Conservation (phyloP, 2,888 invertebrate species). For the Galerucella calmariensis region DNA sequence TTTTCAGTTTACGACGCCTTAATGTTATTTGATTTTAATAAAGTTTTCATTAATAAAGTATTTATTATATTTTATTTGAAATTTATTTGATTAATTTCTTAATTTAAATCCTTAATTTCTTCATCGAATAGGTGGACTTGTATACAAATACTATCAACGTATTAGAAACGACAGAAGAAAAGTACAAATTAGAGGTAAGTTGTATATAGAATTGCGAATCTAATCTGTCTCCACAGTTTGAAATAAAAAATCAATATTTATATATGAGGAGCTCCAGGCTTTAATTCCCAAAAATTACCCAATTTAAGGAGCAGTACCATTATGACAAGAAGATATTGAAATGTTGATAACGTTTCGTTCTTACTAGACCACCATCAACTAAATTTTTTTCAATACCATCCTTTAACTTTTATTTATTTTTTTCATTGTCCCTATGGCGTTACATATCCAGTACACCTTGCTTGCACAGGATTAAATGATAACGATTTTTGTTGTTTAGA, state of each 20-base stretch:
- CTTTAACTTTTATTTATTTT: no score
- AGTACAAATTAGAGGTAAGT: constrained; percentile 59
- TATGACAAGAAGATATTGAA: no score
- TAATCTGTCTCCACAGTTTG: no score
- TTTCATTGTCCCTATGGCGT: no score
- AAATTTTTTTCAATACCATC: no score
- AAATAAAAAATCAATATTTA: no score
- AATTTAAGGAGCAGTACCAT: no score
- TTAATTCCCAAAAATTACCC: no score
- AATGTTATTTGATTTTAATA: not conserved
- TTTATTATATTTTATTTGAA: not conserved
- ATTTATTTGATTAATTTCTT: not conserved
- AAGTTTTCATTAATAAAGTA: not conserved
- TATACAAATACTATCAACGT: constrained; percentile 60
- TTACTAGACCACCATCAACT: no score
- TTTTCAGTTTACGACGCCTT: not conserved
- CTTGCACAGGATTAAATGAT: not conserved
- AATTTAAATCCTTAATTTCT: constrained; percentile 26
- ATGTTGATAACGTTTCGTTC: no score
- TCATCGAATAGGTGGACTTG: constrained; percentile 57
- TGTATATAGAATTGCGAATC: not conserved
- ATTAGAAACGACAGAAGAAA: constrained; percentile 58
- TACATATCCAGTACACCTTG: no score
- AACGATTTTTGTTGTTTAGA: constrained; percentile 50
- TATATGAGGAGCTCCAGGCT: no score